Evolutionary conservation across 2,113 vertebrate genomes (phyloP), one percentile per base, ranked within the genome.

Genomic region (Penelope pileata): DNA sequence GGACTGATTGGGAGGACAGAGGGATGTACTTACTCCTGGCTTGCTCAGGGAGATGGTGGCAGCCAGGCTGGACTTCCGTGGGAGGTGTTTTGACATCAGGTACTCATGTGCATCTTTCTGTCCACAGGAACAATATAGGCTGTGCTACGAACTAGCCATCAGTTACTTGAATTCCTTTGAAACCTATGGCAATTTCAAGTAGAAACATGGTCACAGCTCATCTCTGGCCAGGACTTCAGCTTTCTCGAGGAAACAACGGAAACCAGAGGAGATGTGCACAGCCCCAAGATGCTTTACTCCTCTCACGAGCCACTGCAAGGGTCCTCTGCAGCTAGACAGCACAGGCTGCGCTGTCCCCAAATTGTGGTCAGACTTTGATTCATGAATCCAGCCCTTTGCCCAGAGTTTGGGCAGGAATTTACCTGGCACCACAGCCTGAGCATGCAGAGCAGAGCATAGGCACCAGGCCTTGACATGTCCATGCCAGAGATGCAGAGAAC

Each of bases 161-260:
- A 91, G 78, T 59, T 97, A 97, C 24, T 2, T 95, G 95, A 91
- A 96, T 68, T 97, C 94, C 5, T 96, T 97, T 79, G 95, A 97
- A 87, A 97, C 96, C 63, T 97, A 97, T 2, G 97, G 96, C 26
- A 97, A 97, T 81, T 97, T 97, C 88, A 96, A 96, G 58, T 97
- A 96, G 78, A 43, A 8, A 5, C 6, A 7, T 7, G 36, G 58
- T 27, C 40, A 38, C 53, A 45, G 53, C n/a, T 22, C 47, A 1
- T 7, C 38, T 86, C 70, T 59, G 73, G 30, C 47, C 45, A 40
- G 26, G 38, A 88, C 42, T 90, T 74, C 14, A 16, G 24, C 30
- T 51, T 14, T 43, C 7, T 36, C 13, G 27, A 21, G 40, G 21
- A 45, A 75, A 40, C 12, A 77, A 7, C 45, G 43, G 36, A 89